A percentile compares a stretch with the other conserved stretches of the same genome.
Evolutionary conservation across 1,140 invertebrate genomes (phyloP).

Genomic region (Drosophila arizonae): DNA sequence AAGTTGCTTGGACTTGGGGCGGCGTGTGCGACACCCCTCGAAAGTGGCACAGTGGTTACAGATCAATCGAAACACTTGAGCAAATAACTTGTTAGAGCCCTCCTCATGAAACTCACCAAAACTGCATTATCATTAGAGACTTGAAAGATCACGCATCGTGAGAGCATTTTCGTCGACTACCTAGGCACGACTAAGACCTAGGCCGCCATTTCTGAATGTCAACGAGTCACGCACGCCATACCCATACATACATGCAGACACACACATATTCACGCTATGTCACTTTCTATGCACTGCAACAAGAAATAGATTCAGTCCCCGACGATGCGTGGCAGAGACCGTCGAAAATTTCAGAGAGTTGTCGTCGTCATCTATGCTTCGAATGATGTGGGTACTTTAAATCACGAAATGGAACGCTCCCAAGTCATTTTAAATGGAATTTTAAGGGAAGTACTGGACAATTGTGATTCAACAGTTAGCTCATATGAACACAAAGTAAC

Average conservation of each 20-base stretch:
- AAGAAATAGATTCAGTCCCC: slow-evolving; percentile 31
- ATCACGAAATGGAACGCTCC: slow-evolving; percentile 6
- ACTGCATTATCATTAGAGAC: slow-evolving; percentile 59
- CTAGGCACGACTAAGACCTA: slow-evolving; percentile 36
- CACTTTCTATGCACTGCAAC: slow-evolving; percentile 38
- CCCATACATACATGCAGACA: slow-evolving; percentile 29
- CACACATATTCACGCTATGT: slow-evolving; percentile 25
- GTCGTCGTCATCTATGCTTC: slow-evolving; percentile 16
- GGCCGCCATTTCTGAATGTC: slow-evolving; percentile 57
- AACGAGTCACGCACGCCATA: slow-evolving; percentile 54
- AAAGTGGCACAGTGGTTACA: slow-evolving; percentile 58
- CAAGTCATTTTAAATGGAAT: slow-evolving; percentile 26
- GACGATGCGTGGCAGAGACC: slow-evolving; percentile 31
- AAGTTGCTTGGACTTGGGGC: slow-evolving; percentile 33
- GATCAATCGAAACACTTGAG: slow-evolving; percentile 45
- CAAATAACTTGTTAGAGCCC: slow-evolving; percentile 49
- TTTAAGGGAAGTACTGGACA: slow-evolving; percentile 16
- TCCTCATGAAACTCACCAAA: slow-evolving; percentile 18
- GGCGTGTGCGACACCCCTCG: slow-evolving; percentile 24
- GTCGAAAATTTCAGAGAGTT: slow-evolving; percentile 42
- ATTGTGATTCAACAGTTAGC: slow-evolving; percentile 4
- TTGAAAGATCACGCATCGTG: slow-evolving; percentile 55
- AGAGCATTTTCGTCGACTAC: slow-evolving; percentile 42
- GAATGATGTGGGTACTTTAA: slow-evolving; percentile 40
- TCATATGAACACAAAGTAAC: too few species aligned